A percentile compares a stretch with the other conserved stretches of the same genome.
These are phyloP conservation scores for Asteroscopus sphinx DNA, from an alignment of 2,888 invertebrate species.

Conservation along the genomic window DNA sequence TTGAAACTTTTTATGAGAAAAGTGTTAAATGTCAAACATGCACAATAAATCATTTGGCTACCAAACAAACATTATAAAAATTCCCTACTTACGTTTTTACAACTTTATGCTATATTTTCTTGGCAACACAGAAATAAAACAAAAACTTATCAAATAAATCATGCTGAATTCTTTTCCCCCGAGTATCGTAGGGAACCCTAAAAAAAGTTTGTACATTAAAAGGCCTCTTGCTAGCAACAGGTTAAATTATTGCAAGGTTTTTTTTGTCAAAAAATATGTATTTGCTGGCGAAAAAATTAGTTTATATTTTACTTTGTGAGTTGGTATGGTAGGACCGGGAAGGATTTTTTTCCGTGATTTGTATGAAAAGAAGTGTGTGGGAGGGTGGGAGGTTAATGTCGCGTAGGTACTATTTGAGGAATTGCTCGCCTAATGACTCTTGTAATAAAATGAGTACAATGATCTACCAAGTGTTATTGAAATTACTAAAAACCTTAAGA, in stretches of 20 bases:
- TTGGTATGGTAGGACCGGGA: constrained; percentile 12
- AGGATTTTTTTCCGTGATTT: constrained; percentile 18
- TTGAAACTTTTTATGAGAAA: not conserved
- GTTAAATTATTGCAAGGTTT: constrained; percentile 43
- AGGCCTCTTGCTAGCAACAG: constrained; percentile 53
- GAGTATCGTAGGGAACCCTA: constrained; percentile 40
- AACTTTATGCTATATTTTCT: constrained; percentile 38
- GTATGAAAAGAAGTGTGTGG: constrained; percentile 13
- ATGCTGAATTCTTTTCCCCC: constrained; percentile 30
- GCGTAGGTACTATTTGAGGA: not conserved
- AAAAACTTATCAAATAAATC: constrained; percentile 48
- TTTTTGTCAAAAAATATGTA: constrained; percentile 8
- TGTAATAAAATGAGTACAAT: not conserved
- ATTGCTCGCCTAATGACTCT: not conserved
- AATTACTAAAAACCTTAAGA: too few relatives aligned
- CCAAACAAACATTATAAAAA: constrained; percentile 20
- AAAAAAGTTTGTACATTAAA: constrained; percentile 51
- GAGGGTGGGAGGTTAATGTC: constrained; percentile 17
- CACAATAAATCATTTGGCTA: constrained; percentile 9
- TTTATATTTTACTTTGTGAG: constrained; percentile 7
- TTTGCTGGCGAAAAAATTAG: constrained; percentile 14
- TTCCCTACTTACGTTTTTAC: constrained; percentile 37
- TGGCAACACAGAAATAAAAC: constrained; percentile 44
- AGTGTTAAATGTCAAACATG: not conserved
- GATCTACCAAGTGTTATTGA: too few relatives aligned